These are phyloP conservation scores for Ophioninae sp. DNA, from an alignment of 2,888 invertebrate genomes.

Conservation along the genomic window DNA sequence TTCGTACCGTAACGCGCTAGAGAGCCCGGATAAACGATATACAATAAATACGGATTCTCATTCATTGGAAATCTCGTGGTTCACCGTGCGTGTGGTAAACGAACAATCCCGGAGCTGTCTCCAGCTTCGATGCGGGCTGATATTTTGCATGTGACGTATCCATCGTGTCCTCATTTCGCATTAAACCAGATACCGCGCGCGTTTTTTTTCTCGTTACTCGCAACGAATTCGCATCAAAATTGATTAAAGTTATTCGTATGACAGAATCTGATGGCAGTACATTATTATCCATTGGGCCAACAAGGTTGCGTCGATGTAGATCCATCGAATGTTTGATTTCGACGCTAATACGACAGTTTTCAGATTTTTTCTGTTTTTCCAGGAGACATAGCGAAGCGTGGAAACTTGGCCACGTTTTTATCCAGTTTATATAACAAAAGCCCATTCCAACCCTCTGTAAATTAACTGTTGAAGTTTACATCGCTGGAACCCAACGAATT, in stretches of 20 bases:
- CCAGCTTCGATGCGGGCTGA: background rate
- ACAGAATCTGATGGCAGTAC: too few relatives aligned
- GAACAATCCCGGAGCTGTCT: conserved; percentile 44
- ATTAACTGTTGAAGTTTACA: too few relatives aligned
- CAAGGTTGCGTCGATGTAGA: background rate
- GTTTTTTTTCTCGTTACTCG: conserved; percentile 35
- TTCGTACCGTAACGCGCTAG: background rate
- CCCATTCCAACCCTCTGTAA: background rate
- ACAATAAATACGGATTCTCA: conserved; percentile 30
- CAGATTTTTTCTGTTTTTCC: background rate
- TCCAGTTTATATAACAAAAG: background rate
- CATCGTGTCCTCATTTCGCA: conserved; percentile 51
- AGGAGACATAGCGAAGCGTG: background rate
- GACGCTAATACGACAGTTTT: background rate
- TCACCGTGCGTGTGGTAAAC: conserved; percentile 29
- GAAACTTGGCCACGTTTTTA: background rate
- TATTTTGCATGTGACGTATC: conserved; percentile 21
- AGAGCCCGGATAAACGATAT: conserved; percentile 16
- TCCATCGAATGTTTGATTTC: background rate
- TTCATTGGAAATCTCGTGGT: conserved; percentile 45
- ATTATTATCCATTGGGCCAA: background rate
- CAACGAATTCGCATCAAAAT: background rate
- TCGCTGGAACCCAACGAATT: too few relatives aligned
- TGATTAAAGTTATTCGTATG: background rate
- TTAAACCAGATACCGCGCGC: conserved; percentile 36